phyloP scores from a whole-genome alignment of 2,113 vertebrate genomes.

The Malurus alboscapulatus region DNA sequence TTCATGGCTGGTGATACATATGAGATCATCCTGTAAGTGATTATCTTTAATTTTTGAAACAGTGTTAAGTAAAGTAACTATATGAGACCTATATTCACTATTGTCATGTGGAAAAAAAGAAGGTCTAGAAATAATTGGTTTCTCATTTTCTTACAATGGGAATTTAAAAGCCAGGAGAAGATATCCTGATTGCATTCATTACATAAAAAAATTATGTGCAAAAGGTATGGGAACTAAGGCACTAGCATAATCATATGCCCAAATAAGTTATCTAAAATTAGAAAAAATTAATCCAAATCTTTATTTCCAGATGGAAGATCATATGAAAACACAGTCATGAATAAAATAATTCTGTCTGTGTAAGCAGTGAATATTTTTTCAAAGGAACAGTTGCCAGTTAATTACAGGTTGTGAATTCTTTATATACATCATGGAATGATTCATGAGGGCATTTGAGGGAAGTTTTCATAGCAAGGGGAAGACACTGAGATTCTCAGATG shows the following conservation, averaged over 20 bases:
- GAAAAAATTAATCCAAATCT: background rate
- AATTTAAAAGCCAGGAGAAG: background rate
- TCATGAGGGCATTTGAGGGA: background rate
- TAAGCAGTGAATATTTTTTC: background rate
- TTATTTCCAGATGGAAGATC: background rate
- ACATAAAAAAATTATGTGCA: background rate
- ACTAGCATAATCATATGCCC: background rate
- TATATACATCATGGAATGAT: background rate
- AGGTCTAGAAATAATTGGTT: background rate
- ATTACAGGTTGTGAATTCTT: background rate
- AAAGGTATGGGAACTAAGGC: rapidly evolving
- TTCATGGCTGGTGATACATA: background rate
- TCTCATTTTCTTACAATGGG: background rate
- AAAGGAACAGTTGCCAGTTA: background rate
- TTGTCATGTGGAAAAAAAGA: rapidly evolving
- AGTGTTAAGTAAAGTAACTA: background rate
- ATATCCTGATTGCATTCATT: background rate
- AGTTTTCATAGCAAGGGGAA: background rate
- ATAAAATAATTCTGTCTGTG: background rate
- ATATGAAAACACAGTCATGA: background rate
- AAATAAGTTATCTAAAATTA: background rate
- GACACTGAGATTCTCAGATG: background rate
- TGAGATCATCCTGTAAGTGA: background rate
- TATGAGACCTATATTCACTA: background rate
- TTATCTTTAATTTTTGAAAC: background rate